phyloP scores from a whole-genome alignment of 2,888 invertebrate genomes.

The Eucera pruinosa region DNA sequence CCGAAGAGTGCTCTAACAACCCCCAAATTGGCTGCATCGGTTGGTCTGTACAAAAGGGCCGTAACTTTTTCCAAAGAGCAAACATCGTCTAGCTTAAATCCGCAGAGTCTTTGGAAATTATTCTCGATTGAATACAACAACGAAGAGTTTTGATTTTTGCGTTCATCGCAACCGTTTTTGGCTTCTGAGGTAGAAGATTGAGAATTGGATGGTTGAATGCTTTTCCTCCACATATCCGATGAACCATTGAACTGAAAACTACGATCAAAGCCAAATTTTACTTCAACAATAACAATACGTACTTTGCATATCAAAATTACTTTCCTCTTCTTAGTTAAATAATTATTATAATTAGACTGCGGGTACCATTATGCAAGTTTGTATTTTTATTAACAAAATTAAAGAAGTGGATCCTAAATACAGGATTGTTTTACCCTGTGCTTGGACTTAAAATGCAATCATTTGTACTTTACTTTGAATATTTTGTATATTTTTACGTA shows the following conservation, averaged over 20 bases:
- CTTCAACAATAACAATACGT: not conserved
- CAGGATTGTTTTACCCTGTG: too few species aligned
- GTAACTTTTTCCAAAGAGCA: slow-evolving; percentile 85
- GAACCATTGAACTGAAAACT: slow-evolving; percentile 11
- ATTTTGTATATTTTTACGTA: too few species aligned
- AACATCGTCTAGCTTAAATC: slow-evolving; percentile 75
- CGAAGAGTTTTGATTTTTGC: not conserved
- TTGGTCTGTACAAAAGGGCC: slow-evolving; percentile 87
- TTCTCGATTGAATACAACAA: slow-evolving; percentile 11
- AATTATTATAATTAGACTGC: too few species aligned
- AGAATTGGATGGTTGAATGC: not conserved
- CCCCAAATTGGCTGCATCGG: slow-evolving; percentile 91
- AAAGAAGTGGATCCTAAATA: too few species aligned
- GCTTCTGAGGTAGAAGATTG: not conserved
- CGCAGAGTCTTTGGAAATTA: slow-evolving; percentile 68
- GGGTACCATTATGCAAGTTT: too few species aligned
- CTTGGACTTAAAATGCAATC: too few species aligned
- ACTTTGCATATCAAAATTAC: not conserved
- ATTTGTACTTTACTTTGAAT: too few species aligned
- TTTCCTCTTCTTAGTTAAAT: not conserved
- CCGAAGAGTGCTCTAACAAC: slow-evolving; percentile 92
- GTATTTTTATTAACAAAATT: too few species aligned
- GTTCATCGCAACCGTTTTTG: not conserved
- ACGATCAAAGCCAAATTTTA: not conserved
- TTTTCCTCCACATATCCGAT: slow-evolving; percentile 38